These are phyloP conservation scores for Psephotus haematonotus DNA, from an alignment of 2,113 vertebrate species.

Conservation along the genomic window DNA sequence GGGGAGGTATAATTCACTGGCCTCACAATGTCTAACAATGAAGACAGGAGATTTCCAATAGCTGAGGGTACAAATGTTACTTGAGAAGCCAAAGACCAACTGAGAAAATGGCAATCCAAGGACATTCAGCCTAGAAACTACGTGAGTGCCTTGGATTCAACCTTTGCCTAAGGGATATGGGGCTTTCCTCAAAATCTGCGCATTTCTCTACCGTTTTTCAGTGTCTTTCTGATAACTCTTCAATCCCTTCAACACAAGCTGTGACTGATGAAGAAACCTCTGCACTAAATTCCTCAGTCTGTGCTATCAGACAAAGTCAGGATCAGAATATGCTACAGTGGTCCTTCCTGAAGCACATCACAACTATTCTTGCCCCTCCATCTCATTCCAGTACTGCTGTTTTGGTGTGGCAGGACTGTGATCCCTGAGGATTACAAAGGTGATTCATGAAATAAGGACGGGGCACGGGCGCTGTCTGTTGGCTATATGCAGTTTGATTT, in stretches of 20 bases:
- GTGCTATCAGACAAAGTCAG: background rate
- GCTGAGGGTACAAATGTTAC: background rate
- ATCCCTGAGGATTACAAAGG: background rate
- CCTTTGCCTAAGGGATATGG: background rate
- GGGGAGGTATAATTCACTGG: background rate
- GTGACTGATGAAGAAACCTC: background rate
- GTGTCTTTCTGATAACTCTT: background rate
- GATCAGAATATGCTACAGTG: background rate
- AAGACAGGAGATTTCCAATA: background rate
- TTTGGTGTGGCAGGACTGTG: background rate
- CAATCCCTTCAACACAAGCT: background rate
- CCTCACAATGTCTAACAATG: background rate
- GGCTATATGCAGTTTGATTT: background rate
- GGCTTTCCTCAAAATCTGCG: background rate
- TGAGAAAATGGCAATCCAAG: background rate
- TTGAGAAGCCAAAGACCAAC: background rate
- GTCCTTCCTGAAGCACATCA: background rate
- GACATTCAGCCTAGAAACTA: background rate
- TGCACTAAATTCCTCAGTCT: background rate
- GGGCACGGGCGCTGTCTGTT: background rate
- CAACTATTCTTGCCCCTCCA: background rate
- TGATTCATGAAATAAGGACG: background rate
- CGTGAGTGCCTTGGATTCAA: background rate
- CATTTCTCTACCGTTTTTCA: background rate
- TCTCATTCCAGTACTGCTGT: background rate